Conservation (phyloP, 2,888 invertebrate species). For the Netelia fuscicornis region DNA sequence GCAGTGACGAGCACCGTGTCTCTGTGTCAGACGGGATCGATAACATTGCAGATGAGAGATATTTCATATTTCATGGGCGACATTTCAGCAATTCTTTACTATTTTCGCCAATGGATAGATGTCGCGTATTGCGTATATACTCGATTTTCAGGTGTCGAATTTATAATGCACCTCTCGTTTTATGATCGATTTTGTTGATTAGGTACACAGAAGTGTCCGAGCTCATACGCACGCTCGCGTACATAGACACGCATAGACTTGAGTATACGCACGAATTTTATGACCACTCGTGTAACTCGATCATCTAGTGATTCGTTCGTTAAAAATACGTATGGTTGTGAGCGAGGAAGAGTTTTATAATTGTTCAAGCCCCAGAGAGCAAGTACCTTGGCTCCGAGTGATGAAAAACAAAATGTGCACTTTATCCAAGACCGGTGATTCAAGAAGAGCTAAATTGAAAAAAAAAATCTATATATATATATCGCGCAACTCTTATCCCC, state of each 20-base stretch:
- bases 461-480: background rate
- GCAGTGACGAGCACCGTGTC: no score
- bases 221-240: background rate
- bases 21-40: no score
- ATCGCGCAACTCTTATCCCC: constrained; percentile 13
- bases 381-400: constrained; percentile 8
- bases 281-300: constrained; percentile 4
- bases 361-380: background rate
- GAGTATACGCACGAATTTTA: background rate
- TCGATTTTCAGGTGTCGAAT: constrained; percentile 38
- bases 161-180: constrained; percentile 19
- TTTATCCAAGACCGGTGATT: background rate
- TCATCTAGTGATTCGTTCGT: constrained; percentile 17
- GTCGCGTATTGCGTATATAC: background rate
- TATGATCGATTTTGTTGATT: constrained; percentile 36
- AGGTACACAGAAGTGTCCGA: background rate
- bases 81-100: no score
- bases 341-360: background rate
- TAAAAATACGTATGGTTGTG: background rate
- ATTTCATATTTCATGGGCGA: no score
- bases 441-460: constrained; percentile 15
- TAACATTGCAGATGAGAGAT: no score
- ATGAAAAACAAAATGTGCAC: constrained; percentile 4
- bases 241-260: background rate
- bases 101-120: no score